Conservation (phyloP, 2,888 invertebrate species). For the Cynaeus angustus region DNA sequence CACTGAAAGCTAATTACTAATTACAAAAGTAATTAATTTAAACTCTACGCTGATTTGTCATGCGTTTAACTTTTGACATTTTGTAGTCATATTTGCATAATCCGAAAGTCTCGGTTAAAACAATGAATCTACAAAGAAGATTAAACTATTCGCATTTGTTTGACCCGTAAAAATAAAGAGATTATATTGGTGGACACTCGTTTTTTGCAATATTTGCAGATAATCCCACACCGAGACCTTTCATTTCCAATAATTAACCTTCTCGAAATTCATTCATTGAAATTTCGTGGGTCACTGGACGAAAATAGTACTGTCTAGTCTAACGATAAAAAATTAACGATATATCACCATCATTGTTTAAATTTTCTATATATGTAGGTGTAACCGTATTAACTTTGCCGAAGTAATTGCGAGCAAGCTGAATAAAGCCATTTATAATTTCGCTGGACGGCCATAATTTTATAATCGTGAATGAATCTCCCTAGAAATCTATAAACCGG, state of each 20-base stretch:
- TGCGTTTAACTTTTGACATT: not conserved
- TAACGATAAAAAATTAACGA: not conserved
- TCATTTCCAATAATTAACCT: too few species aligned
- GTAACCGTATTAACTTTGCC: not conserved
- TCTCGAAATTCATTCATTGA: not conserved
- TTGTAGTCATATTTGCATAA: not conserved
- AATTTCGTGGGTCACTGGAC: slow-evolving; percentile 12
- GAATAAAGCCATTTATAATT: not conserved
- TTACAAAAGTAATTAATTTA: not conserved
- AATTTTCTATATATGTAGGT: not conserved
- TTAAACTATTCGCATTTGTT: too few species aligned
- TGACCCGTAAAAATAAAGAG: too few species aligned
- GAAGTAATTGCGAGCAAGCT: not conserved
- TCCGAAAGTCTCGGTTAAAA: not conserved
- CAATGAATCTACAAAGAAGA: too few species aligned
- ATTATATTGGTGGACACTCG: too few species aligned
- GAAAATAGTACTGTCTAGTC: not conserved
- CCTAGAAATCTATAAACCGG: slow-evolving; percentile 4
- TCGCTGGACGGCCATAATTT: not conserved
- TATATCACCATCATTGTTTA: not conserved
- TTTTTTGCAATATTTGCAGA: too few species aligned
- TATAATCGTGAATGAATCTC: slow-evolving; percentile 1
- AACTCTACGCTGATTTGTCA: not conserved
- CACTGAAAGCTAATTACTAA: not conserved
- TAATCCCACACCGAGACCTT: too few species aligned